phyloP scores from a whole-genome alignment of 2,888 invertebrate genomes.

The Temnothorax ravouxi region DNA sequence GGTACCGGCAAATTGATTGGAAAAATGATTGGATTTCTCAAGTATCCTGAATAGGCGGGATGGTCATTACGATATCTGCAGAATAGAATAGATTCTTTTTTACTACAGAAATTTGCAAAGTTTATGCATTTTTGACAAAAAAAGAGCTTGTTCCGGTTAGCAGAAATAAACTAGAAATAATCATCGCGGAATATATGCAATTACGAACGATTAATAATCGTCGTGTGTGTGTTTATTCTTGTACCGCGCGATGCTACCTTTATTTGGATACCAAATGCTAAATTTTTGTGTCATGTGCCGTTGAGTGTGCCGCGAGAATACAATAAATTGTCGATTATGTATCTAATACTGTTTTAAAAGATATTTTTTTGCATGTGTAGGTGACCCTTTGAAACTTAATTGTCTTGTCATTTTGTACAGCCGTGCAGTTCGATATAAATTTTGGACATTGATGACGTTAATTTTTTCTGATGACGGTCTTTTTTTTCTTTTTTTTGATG shows the following conservation, averaged over 20 bases:
- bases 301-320: neutral
- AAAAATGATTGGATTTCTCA: conserved; percentile 65
- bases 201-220: neutral
- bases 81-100: conserved; percentile 5
- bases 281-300: neutral
- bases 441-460: neutral
- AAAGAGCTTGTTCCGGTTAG: neutral
- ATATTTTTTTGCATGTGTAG: neutral
- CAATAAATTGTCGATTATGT: neutral
- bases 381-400: neutral
- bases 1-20: conserved; percentile 74
- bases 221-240: neutral
- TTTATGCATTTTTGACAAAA: neutral
- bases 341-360: neutral
- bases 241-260: neutral
- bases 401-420: neutral
- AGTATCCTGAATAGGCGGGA: neutral
- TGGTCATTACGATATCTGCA: neutral
- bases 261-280: neutral
- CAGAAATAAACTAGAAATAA: neutral
- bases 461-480: neutral
- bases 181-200: neutral
- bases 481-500: neutral
- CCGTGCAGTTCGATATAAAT: neutral
- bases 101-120: neutral